Evolutionary conservation across 2,113 vertebrate genomes (phyloP).

Genomic region (Tenebrosternarchus preto): DNA sequence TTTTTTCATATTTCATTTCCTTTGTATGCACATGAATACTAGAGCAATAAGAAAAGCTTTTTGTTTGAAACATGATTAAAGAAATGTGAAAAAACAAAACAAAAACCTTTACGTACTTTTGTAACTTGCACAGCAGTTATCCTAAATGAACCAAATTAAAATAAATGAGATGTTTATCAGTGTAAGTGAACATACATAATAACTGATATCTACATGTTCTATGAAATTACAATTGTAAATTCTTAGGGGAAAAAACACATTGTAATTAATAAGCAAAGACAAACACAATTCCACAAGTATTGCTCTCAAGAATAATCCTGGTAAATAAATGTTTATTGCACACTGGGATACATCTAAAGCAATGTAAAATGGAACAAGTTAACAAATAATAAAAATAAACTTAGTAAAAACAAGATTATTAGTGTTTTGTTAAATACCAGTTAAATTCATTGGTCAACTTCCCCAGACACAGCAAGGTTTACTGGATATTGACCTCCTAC

Average conservation of each 20-base stretch:
- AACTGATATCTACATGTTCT: too few species aligned
- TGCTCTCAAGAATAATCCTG: background rate
- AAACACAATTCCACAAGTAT: background rate
- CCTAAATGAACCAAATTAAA: background rate
- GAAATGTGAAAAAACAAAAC: background rate
- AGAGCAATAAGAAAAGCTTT: background rate
- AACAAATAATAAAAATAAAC: slow-evolving; percentile 54
- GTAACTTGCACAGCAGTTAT: background rate
- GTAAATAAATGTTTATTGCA: slow-evolving; percentile 14
- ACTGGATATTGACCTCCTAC: background rate
- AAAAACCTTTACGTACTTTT: background rate
- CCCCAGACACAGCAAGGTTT: background rate
- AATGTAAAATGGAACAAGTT: slow-evolving; percentile 48
- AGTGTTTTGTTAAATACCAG: slow-evolving; percentile 11
- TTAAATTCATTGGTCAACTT: background rate
- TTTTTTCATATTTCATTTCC: background rate
- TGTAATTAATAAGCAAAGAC: background rate
- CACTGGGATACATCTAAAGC: background rate
- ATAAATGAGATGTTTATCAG: background rate
- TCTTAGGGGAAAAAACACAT: background rate
- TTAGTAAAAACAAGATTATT: slow-evolving; percentile 38
- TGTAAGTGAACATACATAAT: background rate
- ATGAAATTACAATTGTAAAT: background rate
- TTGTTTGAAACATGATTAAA: background rate
- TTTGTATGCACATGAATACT: background rate